Base-by-base conservation (phyloP, 2,797 vertebrate genomes). In the Poecilia velifera region DNA sequence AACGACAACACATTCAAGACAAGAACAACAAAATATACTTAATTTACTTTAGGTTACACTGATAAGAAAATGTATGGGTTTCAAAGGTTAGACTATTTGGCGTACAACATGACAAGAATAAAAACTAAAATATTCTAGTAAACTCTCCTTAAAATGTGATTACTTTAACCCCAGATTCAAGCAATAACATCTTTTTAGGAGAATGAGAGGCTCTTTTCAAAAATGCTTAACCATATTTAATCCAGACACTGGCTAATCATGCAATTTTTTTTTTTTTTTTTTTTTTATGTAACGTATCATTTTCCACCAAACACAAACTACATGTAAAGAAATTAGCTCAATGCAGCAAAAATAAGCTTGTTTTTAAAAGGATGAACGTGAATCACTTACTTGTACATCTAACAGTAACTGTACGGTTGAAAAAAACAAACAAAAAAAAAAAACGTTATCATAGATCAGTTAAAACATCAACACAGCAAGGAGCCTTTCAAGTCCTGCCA, bases 401-500 rank as follows among this genome's bases (percentile, higher is more conserved):
- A 53, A 57, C 18, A 6, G 79, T 76, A 0, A 28, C 25, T 41
- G 8, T 10, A 45, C 1, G 4, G 20, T 41, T 66, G 7, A 8
- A 41, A 20, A 64, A 64, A 64, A 18, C 34, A 62, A 62, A 41
- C 8, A 34, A 34, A 34, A 36, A 64, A 64, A 36, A 34, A 62
- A 62, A 62, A 41, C 8, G 8, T 5, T 3, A 64, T 46, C 71
- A 77, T 9, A 76, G 31, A 79, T 74, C 1, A 14, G 72, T 86
- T 74, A 64, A 78, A 71, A 41, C 49, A 80, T 80, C 64, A 55
- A 51, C 18, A 70, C 18, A 20, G 8, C 66, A 84, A 85, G 79
- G 2, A 82, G 82, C 86, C 78, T 87, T 91, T 88, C 55, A 18
- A 79, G 49, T 84, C 53, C 64, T 84, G 71, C 86, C 83, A 47